Evolutionary conservation across 2,113 vertebrate genomes (phyloP).

Genomic region (Peromyscus maniculatus): DNA sequence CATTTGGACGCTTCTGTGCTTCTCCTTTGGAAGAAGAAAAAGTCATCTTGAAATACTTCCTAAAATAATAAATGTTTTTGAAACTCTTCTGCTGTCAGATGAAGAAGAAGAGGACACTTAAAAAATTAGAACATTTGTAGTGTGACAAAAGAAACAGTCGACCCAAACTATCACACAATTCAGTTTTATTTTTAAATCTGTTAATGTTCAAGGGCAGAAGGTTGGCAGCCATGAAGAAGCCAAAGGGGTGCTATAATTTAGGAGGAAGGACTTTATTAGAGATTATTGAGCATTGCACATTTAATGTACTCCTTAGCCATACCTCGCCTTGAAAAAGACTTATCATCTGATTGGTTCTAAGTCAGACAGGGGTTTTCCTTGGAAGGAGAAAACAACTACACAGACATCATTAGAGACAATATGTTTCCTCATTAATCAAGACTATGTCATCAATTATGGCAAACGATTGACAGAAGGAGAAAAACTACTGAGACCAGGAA

Average conservation of each 20-base stretch:
- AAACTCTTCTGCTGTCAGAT: conserved; percentile 53
- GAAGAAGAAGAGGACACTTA: background rate
- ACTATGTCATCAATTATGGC: background rate
- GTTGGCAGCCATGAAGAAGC: background rate
- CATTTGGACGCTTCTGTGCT: conserved; percentile 70
- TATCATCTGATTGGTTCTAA: background rate
- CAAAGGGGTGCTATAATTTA: background rate
- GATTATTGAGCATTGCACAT: background rate
- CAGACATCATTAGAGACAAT: background rate
- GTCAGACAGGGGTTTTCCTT: background rate
- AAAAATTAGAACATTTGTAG: background rate
- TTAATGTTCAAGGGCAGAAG: background rate
- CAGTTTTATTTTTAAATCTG: background rate
- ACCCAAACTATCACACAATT: background rate
- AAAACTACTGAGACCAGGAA: background rate
- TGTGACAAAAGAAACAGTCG: conserved; percentile 8
- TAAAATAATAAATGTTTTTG: conserved; percentile 76
- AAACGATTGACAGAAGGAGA: background rate
- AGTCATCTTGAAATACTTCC: conserved; percentile 79
- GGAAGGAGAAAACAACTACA: background rate
- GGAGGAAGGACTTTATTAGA: background rate
- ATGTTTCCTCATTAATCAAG: background rate
- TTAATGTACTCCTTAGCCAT: background rate
- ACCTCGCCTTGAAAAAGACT: background rate
- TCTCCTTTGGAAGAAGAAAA: conserved; percentile 60